Percentiles rank a stretch among this genome's conserved stretches.
phyloP scores from a whole-genome alignment of 2,888 invertebrate genomes.

The Aproaerema taeniolella region DNA sequence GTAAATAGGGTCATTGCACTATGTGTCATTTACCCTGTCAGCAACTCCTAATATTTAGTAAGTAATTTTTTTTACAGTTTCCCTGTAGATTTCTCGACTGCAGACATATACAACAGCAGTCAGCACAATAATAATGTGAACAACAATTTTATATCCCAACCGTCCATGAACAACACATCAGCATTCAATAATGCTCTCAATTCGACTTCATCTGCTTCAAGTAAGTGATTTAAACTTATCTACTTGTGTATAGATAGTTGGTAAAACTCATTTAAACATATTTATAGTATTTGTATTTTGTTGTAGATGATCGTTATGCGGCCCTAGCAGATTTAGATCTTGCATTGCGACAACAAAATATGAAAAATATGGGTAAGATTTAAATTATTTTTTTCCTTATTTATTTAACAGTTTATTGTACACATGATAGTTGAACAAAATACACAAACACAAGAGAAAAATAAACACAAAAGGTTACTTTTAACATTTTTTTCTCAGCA shows the following conservation, averaged over 20 bases:
- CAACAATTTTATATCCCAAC: slow-evolving; percentile 46
- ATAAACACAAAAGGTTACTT: too few species aligned
- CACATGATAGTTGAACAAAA: background rate
- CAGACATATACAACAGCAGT: slow-evolving; percentile 83
- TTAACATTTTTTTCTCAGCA: too few species aligned
- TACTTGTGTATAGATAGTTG: background rate
- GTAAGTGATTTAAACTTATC: slow-evolving; percentile 35
- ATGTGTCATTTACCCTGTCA: slow-evolving; percentile 1
- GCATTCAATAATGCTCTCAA: slow-evolving; percentile 49
- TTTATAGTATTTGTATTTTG: background rate
- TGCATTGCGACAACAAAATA: slow-evolving; percentile 79
- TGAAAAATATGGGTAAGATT: slow-evolving; percentile 65
- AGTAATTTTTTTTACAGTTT: slow-evolving; percentile 73
- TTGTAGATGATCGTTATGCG: slow-evolving; percentile 93
- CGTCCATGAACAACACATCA: slow-evolving; percentile 57
- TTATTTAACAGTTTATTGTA: too few species aligned
- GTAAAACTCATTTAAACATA: background rate
- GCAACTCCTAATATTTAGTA: too few species aligned
- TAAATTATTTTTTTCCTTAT: background rate
- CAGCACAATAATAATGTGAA: slow-evolving; percentile 59
- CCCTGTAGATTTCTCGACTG: slow-evolving; percentile 84
- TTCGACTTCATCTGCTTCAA: slow-evolving; percentile 38
- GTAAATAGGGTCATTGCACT: background rate
- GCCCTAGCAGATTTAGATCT: slow-evolving; percentile 95
- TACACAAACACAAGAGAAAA: too few species aligned